A percentile compares a stretch with the other conserved stretches of the same genome.
phyloP scores from a whole-genome alignment of 1,140 invertebrate genomes.

The Drosophila novamexicana region DNA sequence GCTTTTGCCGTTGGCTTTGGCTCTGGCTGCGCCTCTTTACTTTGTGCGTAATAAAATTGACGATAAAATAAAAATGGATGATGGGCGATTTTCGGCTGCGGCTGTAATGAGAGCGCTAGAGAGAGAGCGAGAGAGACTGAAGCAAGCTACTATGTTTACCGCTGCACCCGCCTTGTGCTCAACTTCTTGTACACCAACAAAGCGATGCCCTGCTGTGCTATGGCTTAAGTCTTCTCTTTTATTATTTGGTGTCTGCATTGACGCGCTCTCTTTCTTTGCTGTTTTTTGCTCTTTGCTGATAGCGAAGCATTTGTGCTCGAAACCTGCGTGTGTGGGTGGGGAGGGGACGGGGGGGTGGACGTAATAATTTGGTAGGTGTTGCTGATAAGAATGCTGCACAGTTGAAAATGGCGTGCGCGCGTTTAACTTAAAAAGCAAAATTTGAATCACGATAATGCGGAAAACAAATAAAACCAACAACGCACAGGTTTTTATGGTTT shows the following conservation, averaged over 20 bases:
- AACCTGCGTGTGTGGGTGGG: background rate
- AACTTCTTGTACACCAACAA: slow-evolving; percentile 14
- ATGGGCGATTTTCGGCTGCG: slow-evolving; percentile 71
- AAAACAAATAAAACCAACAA: slow-evolving; percentile 46
- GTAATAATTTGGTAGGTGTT: slow-evolving; percentile 24
- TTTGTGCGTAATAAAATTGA: slow-evolving; percentile 79
- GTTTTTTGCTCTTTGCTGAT: slow-evolving; percentile 41
- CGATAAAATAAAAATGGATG: slow-evolving; percentile 82
- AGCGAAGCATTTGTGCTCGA: slow-evolving; percentile 10
- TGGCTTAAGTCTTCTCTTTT: slow-evolving; percentile 20
- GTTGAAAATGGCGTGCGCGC: slow-evolving; percentile 48
- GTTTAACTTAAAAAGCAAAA: slow-evolving; percentile 56
- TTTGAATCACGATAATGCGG: slow-evolving; percentile 74
- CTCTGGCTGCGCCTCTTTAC: slow-evolving; percentile 70
- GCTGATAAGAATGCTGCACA: slow-evolving; percentile 72
- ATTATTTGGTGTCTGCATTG: background rate
- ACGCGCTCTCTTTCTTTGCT: slow-evolving; percentile 8
- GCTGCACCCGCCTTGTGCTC: slow-evolving; percentile 7
- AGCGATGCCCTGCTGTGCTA: slow-evolving; percentile 2
- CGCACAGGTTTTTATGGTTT: background rate
- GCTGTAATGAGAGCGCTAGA: background rate
- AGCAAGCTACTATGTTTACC: slow-evolving; percentile 11
- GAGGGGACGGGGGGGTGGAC: background rate
- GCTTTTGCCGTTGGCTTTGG: slow-evolving; percentile 20
- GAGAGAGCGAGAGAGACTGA: slow-evolving; percentile 11